phyloP scores from a whole-genome alignment of 2,113 vertebrate genomes.

The Heliornis fulica region DNA sequence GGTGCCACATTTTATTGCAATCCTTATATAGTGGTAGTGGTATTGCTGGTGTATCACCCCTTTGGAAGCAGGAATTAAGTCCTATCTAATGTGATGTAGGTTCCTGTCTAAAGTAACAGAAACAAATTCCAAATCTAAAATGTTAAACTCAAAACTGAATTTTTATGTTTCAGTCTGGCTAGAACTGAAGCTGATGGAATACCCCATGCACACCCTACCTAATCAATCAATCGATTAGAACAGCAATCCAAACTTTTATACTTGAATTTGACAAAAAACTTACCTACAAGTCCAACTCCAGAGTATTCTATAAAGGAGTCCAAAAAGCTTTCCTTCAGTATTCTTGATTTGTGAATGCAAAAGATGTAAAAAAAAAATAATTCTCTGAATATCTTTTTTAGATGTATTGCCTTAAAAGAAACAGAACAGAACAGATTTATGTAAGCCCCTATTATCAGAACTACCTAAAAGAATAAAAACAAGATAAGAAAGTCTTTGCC shows the following conservation, averaged over 20 bases:
- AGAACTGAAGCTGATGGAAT: neutral
- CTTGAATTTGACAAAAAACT: neutral
- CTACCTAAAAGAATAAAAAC: neutral
- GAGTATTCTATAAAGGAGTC: neutral
- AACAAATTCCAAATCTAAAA: neutral
- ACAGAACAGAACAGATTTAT: neutral
- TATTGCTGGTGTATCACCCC: neutral
- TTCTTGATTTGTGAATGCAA: neutral
- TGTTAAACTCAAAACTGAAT: neutral
- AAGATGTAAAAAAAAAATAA: neutral
- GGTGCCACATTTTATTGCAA: neutral
- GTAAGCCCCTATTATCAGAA: neutral
- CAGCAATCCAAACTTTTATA: neutral
- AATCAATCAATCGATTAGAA: neutral
- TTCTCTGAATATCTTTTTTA: neutral
- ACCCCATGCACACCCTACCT: neutral
- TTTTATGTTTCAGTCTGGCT: neutral
- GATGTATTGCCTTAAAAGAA: neutral
- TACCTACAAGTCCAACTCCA: neutral
- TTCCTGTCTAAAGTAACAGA: neutral
- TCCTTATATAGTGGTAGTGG: neutral
- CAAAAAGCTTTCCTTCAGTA: neutral
- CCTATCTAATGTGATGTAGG: neutral
- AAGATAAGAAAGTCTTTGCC: neutral
- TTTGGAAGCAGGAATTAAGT: neutral